Percentiles rank a stretch among this genome's conserved stretches.
phyloP scores from a whole-genome alignment of 1,140 invertebrate species.

The Tetragnatha versicolor region DNA sequence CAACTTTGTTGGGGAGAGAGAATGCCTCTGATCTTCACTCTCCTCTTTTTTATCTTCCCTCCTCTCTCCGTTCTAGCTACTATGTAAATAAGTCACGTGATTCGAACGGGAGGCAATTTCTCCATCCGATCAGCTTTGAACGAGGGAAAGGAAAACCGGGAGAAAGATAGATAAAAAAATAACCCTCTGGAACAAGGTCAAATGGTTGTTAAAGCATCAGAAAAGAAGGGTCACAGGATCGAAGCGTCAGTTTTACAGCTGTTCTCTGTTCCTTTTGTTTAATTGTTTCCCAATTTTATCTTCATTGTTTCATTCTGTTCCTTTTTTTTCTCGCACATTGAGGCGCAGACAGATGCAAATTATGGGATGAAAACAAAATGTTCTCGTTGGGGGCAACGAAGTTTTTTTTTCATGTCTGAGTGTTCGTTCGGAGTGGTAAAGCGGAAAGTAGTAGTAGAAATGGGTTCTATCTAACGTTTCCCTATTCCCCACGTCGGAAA shows the following conservation, averaged over 20 bases:
- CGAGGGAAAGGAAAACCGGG: conserved; percentile 13
- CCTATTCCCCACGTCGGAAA: too few relatives aligned
- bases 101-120: conserved; percentile 47
- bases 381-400: conserved; percentile 1
- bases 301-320: neutral
- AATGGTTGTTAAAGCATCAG: conserved; percentile 43
- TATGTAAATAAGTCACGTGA: conserved; percentile 55
- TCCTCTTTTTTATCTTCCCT: conserved; percentile 9
- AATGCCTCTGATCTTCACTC: neutral
- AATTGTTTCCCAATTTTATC: conserved; percentile 34
- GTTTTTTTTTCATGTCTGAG: too few relatives aligned
- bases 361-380: conserved; percentile 26
- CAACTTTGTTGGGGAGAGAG: conserved; percentile 40
- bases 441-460: too few relatives aligned
- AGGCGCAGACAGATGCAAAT: neutral
- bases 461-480: too few relatives aligned
- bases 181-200: conserved; percentile 45
- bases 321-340: conserved; percentile 25
- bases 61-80: conserved; percentile 19
- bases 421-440: too few relatives aligned
- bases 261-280: conserved; percentile 20
- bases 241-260: conserved; percentile 31
- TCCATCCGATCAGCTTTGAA: conserved; percentile 34
- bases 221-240: conserved; percentile 32
- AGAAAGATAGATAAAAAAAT: conserved; percentile 12